Base-by-base conservation (phyloP, 2,888 invertebrate genomes). In the Oscheius myriophilus region DNA sequence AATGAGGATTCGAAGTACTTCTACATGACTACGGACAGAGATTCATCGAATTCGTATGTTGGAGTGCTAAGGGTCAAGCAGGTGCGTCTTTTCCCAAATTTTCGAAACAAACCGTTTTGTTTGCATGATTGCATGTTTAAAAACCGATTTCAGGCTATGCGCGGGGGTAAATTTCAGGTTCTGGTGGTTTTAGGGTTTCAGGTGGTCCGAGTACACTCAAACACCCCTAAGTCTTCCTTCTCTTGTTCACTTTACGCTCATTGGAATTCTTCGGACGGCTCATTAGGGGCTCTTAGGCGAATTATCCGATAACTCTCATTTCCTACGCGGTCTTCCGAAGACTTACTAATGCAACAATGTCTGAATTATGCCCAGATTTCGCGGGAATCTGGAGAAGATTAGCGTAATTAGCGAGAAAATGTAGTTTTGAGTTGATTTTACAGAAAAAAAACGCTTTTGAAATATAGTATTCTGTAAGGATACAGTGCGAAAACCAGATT, bases 21-120 rank as follows among this genome's bases (percentile, higher is more conserved):
- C 67, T 86, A 86, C 77, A 78, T 86, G 64, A 83, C 84, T 25
- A 86, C 80, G 25, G 86, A 86, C 21, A 73, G 73, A 41, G 84
- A 82, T 49, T 77, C 79, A 14, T 74, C 71, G 45, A 79, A 82
- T 41, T 74, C 75, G 9, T 72, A 70, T 12, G 84, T 86, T 18
- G 86, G 86, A 43, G 81, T 86, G 0, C 46, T 86, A 16, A 64
- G 85, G n/a, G 79, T 86, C 26, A 86, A 84, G 68, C 74, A 86
- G 82, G 86, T 86, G n/a, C 3, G 80, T 70, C 66, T 64, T 23
- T 4, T 3, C 21, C 11, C 49, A 6, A 6, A 6, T 49, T 49
- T 49, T 49, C 11, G n/a, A 9, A 49, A 3, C 4, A 14, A 54
- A 21, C n/a, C 53, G 14, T 33, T 33, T 33, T 33, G 4, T 33